Percentiles rank a stretch among this genome's conserved stretches.
Conservation (phyloP, 2,888 invertebrate species). For the Amblyteles armatorius region DNA sequence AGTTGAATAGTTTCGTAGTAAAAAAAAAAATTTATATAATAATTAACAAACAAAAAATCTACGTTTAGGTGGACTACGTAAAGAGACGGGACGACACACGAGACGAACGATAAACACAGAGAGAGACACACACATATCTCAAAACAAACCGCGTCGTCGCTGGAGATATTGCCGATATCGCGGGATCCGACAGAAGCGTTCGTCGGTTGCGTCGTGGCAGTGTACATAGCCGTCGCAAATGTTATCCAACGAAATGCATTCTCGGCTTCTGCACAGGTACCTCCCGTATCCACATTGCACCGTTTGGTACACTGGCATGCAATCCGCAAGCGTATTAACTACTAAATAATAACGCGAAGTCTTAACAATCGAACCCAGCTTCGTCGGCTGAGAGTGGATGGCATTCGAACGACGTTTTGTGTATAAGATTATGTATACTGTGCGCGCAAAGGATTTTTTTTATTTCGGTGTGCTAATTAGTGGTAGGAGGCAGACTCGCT, state of each 20-base stretch:
- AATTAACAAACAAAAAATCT: conserved; percentile 30
- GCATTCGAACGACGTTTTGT: conserved; percentile 29
- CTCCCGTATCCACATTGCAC: conserved; percentile 84
- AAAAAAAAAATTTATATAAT: not conserved
- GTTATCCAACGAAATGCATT: conserved; percentile 87
- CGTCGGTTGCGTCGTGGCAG: conserved; percentile 89
- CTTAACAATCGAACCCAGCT: conserved; percentile 59
- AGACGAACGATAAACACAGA: conserved; percentile 51
- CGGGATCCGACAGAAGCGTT: conserved; percentile 86
- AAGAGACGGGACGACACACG: conserved; percentile 48
- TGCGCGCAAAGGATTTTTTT: conserved; percentile 27
- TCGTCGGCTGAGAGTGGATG: conserved; percentile 35
- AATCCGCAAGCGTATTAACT: conserved; percentile 83
- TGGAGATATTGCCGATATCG: conserved; percentile 84
- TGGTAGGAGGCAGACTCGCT: not conserved
- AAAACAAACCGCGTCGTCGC: conserved; percentile 83
- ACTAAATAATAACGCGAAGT: conserved; percentile 81
- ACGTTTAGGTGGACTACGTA: conserved; percentile 50
- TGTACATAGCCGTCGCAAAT: conserved; percentile 88
- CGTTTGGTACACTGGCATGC: conserved; percentile 82
- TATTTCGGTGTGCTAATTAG: conserved; percentile 24
- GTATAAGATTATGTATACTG: conserved; percentile 22
- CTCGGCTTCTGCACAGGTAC: conserved; percentile 87
- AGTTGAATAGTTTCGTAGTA: not conserved
- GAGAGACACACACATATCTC: conserved; percentile 79